A percentile compares a stretch with the other conserved stretches of the same genome.
Evolutionary conservation across 2,888 invertebrate species (phyloP).

Genomic region (Linyphia triangularis): DNA sequence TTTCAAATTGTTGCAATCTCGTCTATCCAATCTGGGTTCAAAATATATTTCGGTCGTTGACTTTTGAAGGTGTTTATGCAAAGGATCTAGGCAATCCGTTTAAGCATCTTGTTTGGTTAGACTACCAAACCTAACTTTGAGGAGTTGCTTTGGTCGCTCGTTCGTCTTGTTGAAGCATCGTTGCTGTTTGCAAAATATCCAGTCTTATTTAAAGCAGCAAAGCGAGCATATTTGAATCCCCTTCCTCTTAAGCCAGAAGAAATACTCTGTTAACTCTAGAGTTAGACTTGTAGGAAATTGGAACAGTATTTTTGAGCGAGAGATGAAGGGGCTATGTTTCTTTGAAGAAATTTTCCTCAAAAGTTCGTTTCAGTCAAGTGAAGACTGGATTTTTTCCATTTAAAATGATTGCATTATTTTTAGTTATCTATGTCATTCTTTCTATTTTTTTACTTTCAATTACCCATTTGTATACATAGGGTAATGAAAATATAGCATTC

Average conservation of each 20-base stretch:
- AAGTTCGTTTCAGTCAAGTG: too few relatives aligned
- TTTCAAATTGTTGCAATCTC: too few relatives aligned
- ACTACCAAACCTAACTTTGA: conserved; percentile 37
- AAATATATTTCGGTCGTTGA: neutral
- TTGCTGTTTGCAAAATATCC: neutral
- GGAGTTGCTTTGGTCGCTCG: neutral
- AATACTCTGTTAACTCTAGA: conserved; percentile 10
- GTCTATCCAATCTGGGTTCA: neutral
- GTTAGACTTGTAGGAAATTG: neutral
- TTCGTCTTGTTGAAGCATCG: conserved; percentile 18
- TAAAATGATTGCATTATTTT: too few relatives aligned
- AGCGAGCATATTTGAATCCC: neutral
- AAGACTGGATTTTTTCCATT: too few relatives aligned
- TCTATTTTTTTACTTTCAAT: too few relatives aligned
- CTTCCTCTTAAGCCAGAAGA: neutral
- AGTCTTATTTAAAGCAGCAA: conserved; percentile 21
- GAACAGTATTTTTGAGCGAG: neutral
- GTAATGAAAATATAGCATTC: too few relatives aligned
- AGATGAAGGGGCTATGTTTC: neutral
- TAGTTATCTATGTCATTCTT: too few relatives aligned
- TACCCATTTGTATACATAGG: too few relatives aligned
- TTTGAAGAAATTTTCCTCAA: too few relatives aligned
- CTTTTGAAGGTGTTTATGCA: conserved; percentile 46
- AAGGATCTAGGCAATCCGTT: conserved; percentile 36
- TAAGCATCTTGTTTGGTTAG: conserved; percentile 53